Percentiles rank a stretch among this genome's conserved stretches.
phyloP scores from a whole-genome alignment of 2,113 vertebrate species.

The Isichthys henryi region DNA sequence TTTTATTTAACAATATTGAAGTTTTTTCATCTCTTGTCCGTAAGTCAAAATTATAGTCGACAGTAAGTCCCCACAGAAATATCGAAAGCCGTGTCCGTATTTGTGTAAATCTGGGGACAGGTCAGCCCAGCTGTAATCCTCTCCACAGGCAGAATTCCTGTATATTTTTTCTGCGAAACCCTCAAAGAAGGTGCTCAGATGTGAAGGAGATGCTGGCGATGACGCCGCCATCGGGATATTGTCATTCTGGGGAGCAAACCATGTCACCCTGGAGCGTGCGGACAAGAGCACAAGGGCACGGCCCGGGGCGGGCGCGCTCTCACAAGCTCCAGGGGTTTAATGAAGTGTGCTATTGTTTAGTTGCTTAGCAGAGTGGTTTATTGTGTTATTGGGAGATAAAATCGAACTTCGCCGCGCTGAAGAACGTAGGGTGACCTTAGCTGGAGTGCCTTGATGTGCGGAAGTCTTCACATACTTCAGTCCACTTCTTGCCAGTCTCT shows the following conservation, averaged over 20 bases:
- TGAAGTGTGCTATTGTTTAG: slow-evolving; percentile 8
- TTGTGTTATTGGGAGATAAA: not conserved
- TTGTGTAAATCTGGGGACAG: not conserved
- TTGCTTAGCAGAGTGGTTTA: slow-evolving; percentile 5
- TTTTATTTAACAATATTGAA: not conserved
- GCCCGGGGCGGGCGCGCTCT: not conserved
- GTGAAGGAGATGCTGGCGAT: slow-evolving; percentile 31
- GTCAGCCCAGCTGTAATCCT: slow-evolving; percentile 13
- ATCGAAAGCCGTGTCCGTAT: not conserved
- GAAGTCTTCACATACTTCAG: not conserved
- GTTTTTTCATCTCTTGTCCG: not conserved
- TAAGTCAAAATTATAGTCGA: not conserved
- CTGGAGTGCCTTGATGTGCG: not conserved
- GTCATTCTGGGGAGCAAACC: slow-evolving; percentile 21
- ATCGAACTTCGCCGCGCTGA: not conserved
- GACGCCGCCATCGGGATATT: slow-evolving; percentile 22
- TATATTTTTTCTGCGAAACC: slow-evolving; percentile 31
- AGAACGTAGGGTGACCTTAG: not conserved
- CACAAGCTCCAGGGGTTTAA: not conserved
- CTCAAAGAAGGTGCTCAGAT: slow-evolving; percentile 34
- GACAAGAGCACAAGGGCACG: not conserved
- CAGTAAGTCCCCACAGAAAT: not conserved
- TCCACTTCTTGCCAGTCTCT: not conserved
- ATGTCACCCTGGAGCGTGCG: not conserved
- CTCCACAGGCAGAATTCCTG: slow-evolving; percentile 22